Evolutionary conservation across 2,113 vertebrate species (phyloP).

Genomic region (Erythrolamprus reginae): DNA sequence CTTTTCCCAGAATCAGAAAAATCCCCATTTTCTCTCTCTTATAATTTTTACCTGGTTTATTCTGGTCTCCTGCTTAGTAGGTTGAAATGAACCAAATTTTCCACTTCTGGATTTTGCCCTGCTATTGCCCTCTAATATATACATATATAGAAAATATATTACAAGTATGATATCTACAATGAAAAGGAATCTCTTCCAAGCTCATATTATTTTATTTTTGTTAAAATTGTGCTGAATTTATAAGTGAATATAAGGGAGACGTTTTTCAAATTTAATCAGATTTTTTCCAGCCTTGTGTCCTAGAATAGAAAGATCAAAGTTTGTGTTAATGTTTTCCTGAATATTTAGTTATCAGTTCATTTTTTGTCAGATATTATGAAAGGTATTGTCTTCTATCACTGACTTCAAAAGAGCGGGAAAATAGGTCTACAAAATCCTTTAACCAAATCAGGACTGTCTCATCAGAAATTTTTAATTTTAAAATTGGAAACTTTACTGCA

Average conservation of each 20-base stretch:
- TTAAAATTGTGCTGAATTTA: constrained; percentile 1
- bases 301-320: constrained; percentile 44
- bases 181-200: not conserved
- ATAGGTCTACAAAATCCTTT: constrained; percentile 21
- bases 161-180: not conserved
- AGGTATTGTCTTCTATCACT: constrained; percentile 35
- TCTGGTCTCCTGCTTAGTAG: not conserved
- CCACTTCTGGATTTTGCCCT: not conserved
- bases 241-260: constrained; percentile 9
- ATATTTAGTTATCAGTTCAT: constrained; percentile 23
- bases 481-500: not conserved
- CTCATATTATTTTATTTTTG: not conserved
- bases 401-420: constrained; percentile 22
- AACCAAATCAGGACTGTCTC: not conserved
- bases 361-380: not conserved
- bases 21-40: not conserved
- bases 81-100: not conserved
- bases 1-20: not conserved
- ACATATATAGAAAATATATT: not conserved
- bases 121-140: not conserved
- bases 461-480: constrained; percentile 12
- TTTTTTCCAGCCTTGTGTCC: not conserved
- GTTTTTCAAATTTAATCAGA: not conserved
- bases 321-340: constrained; percentile 37
- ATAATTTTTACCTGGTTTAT: not conserved